These are phyloP conservation scores for Setophaga kirtlandii DNA, from an alignment of 2,113 vertebrate genomes.

Conservation along the genomic window DNA sequence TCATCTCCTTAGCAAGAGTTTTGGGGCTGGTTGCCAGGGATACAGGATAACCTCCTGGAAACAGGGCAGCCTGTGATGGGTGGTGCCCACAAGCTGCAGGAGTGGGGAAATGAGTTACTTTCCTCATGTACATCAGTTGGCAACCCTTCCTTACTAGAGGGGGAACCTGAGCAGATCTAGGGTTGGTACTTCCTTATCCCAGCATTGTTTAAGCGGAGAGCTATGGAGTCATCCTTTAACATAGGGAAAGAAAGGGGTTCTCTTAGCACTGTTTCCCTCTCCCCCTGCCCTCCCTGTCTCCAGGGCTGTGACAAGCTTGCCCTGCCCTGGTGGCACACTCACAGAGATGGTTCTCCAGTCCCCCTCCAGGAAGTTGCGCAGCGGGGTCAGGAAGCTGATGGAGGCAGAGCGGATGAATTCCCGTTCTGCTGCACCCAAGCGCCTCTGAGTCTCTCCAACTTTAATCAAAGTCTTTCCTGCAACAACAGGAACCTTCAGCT, in stretches of 20 bases:
- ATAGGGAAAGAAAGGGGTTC: neutral
- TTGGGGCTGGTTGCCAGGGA: neutral
- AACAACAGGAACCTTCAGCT: conserved; percentile 20
- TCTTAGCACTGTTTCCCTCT: neutral
- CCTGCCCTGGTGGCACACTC: conserved; percentile 23
- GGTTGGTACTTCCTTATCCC: neutral
- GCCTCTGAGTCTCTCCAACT: conserved; percentile 90
- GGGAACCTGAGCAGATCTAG: neutral
- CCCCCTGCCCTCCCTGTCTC: neutral
- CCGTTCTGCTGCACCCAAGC: conserved; percentile 86
- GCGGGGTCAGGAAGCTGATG: conserved; percentile 88
- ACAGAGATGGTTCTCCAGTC: conserved; percentile 97
- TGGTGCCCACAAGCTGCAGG: neutral
- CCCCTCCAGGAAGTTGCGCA: conserved; percentile 96
- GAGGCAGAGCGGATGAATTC: conserved; percentile 91
- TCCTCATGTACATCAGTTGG: neutral
- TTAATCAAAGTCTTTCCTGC: conserved; percentile 89
- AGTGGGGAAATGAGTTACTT: neutral
- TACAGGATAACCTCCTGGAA: neutral
- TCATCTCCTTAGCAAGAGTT: neutral
- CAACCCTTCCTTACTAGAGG: neutral
- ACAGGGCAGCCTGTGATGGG: neutral
- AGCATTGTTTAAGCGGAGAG: neutral
- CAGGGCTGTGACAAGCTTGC: accelerated
- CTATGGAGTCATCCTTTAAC: neutral